These are phyloP conservation scores for Oreocharis arfaki DNA, from an alignment of 2,113 vertebrate species.

Conservation along the genomic window DNA sequence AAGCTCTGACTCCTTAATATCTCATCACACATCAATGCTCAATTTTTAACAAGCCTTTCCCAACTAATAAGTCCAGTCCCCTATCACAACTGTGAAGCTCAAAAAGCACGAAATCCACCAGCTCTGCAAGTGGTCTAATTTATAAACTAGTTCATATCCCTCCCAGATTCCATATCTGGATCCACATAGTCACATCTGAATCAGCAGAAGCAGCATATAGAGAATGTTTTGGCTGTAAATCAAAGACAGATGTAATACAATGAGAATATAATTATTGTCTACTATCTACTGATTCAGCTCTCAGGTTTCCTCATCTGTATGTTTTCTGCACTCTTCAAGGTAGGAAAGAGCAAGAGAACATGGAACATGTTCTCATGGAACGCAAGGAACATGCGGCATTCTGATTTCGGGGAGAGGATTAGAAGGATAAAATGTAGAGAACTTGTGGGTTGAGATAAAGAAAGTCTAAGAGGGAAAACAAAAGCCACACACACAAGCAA, in stretches of 20 bases:
- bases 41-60: not conserved
- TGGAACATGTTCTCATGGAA: not conserved
- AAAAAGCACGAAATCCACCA: not conserved
- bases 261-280: not conserved
- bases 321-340: not conserved
- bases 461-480: not conserved
- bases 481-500: not conserved
- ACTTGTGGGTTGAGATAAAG: not conserved
- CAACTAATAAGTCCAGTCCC: not conserved
- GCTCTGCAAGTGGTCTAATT: not conserved
- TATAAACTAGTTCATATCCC: not conserved
- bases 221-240: not conserved
- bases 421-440: not conserved
- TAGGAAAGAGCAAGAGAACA: not conserved
- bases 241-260: not conserved
- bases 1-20: not conserved
- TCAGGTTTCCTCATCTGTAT: not conserved
- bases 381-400: fast-evolving
- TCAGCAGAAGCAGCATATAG: not conserved
- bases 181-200: not conserved
- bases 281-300: not conserved
- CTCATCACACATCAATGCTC: not conserved
- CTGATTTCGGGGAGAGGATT: not conserved
- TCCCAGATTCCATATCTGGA: not conserved
- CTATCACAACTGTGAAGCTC: not conserved